phyloP scores from a whole-genome alignment of 2,113 vertebrate species.

The Stigmatopora nigra region DNA sequence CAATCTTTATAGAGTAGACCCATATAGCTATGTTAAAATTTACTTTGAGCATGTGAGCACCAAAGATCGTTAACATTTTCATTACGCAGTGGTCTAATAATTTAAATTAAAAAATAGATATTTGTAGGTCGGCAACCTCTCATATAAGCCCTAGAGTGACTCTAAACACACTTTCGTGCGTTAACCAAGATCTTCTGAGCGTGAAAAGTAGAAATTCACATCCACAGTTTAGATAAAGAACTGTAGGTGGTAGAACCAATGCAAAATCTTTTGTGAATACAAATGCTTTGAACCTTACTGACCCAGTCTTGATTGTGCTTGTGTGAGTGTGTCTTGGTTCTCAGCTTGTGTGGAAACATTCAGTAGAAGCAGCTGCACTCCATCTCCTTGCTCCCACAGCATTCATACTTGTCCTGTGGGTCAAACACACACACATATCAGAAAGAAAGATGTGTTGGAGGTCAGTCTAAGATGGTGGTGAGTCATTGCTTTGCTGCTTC shows the following conservation, averaged over 20 bases:
- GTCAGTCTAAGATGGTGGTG: constrained; percentile 58
- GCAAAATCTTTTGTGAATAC: constrained; percentile 69
- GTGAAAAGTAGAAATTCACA: constrained; percentile 52
- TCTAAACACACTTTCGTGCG: constrained; percentile 1
- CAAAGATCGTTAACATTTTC: neutral
- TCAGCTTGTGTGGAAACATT: constrained; percentile 54
- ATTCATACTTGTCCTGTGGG: constrained; percentile 54
- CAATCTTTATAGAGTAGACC: too few species aligned
- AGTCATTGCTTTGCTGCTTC: constrained; percentile 54
- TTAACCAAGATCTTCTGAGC: constrained; percentile 55
- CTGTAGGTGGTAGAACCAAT: constrained; percentile 67
- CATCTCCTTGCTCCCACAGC: constrained; percentile 54
- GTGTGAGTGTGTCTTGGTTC: constrained; percentile 32
- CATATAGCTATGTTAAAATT: too few species aligned
- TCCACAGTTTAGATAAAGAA: constrained; percentile 59
- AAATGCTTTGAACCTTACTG: constrained; percentile 64
- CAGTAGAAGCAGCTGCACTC: constrained; percentile 54
- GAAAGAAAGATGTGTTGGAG: constrained; percentile 59
- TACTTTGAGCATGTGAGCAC: too few species aligned
- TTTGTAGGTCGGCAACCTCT: too few species aligned
- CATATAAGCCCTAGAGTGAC: too few species aligned
- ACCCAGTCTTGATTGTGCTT: constrained; percentile 60
- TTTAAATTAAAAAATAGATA: too few species aligned
- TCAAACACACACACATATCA: constrained; percentile 65
- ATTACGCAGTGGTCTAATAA: too few species aligned